Evolutionary conservation across 2,797 vertebrate genomes (phyloP).

Genomic region (Fundulus diaphanus): DNA sequence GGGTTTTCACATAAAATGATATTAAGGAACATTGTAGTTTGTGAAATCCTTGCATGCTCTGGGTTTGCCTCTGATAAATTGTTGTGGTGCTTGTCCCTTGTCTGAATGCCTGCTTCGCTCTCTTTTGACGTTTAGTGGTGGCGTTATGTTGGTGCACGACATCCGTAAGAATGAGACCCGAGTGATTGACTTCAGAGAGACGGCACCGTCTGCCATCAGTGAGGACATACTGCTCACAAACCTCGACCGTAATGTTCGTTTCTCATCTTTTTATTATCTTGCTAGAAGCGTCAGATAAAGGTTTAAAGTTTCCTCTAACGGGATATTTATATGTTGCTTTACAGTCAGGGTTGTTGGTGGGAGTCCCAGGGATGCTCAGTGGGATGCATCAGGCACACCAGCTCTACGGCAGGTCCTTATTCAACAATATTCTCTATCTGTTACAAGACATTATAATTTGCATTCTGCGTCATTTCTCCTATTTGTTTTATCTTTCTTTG

Average conservation of each 20-base stretch:
- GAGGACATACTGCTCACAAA: conserved; percentile 83
- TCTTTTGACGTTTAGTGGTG: conserved; percentile 82
- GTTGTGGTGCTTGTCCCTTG: background rate
- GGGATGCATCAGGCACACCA: conserved; percentile 93
- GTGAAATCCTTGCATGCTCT: background rate
- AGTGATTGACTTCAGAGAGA: conserved; percentile 96
- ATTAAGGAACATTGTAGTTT: no score
- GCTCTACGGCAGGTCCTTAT: conserved; percentile 91
- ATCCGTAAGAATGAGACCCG: conserved; percentile 92
- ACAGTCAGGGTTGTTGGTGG: conserved; percentile 92
- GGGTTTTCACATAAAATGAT: background rate
- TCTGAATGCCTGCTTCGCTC: background rate
- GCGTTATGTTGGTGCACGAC: conserved; percentile 96
- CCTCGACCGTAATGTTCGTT: conserved; percentile 84
- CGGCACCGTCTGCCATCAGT: conserved; percentile 86
- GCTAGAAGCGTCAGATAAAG: background rate
- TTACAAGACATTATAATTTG: background rate
- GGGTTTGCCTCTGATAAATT: background rate
- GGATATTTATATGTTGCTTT: conserved; percentile 35
- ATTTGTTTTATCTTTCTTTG: background rate
- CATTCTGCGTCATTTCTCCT: background rate
- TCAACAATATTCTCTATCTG: background rate
- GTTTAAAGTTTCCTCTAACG: conserved; percentile 4
- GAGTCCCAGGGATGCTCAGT: conserved; percentile 93
- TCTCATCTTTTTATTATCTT: background rate